Conservation (phyloP, 1,140 invertebrate species). For the Mylabris phalerata region DNA sequence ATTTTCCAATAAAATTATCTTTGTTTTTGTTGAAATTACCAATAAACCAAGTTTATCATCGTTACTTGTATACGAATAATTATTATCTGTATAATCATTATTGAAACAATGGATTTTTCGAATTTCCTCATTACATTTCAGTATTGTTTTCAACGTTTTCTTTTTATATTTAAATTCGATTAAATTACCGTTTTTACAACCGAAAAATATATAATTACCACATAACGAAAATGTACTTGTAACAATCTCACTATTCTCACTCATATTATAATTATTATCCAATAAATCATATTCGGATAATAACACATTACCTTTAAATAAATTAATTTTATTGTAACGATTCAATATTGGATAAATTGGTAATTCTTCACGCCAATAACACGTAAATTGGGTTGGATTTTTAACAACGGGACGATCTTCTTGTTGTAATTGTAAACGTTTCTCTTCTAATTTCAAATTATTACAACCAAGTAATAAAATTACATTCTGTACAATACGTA, state of each 20-base stretch:
- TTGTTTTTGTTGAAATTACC: too few species aligned
- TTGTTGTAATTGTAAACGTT: background rate
- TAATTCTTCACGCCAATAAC: constrained; percentile 18
- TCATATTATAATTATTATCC: background rate
- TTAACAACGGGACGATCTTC: constrained; percentile 5
- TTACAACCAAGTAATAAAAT: too few species aligned
- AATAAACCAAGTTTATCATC: too few species aligned
- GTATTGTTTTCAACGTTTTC: constrained; percentile 2
- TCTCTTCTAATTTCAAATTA: too few species aligned
- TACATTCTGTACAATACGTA: background rate
- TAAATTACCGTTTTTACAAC: constrained; percentile 16
- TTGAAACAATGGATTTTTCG: constrained; percentile 6
- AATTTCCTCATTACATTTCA: constrained; percentile 1
- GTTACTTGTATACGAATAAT: too few species aligned
- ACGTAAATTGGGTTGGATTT: constrained; percentile 10
- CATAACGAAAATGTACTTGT: constrained; percentile 18
- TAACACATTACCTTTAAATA: constrained; percentile 15
- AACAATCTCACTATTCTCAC: background rate
- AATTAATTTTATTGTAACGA: constrained; percentile 15
- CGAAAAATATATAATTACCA: constrained; percentile 20
- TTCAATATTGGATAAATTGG: constrained; percentile 13
- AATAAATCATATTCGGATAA: constrained; percentile 19
- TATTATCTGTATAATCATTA: background rate
- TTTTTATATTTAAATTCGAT: constrained; percentile 15
- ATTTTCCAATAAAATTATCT: too few species aligned